Evolutionary conservation across 2,797 vertebrate species (phyloP), one percentile per base, ranked within the genome.

Genomic region (Enteromius radiatus): DNA sequence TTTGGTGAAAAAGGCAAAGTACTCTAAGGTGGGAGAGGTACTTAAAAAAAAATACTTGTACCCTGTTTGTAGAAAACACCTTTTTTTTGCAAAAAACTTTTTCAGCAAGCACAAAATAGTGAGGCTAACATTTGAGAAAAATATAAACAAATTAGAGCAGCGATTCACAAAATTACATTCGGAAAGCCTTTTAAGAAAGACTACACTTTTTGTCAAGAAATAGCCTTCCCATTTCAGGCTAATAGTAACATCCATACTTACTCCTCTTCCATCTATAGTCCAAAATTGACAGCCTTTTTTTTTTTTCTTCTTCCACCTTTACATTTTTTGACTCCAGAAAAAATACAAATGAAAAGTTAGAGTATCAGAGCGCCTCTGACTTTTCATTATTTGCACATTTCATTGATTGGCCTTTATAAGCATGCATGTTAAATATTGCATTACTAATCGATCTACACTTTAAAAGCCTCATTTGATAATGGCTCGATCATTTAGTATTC

Each of bases 381-480:
- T 41, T 73, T 63, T 63, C n/a, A 76, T 45, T 23, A 63, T 11
- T 45, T 43, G 17, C 15, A 0, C 33, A 76, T 59, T 76, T 56
- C 21, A 76, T 45, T 45, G 15, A 45, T 76, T 76, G 54, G 15
- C 36, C 52, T 65, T 38, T 49, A 67, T 52, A n/a, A 52, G 43
- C 21, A 12, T 36, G 76, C 56, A 61, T 52, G 45, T 78, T 67
- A 52, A 78, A 67, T 67, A 78, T 26, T 78, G 17, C 59, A 64
- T 77, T 33, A 31, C 75, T n/a, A 64, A 77, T 77, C 4, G 0
- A 76, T 45, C 38, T 38, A n/a, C 43, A 49, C 28, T 36, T 52
- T 64, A 67, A 78, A 67, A 78, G 43, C 21, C 31, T 49, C 28
- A 11, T 67, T 78, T 67, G 28, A 67, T 63, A 52, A 67, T 19